Base-by-base conservation (phyloP, 2,113 vertebrate genomes). In the Anhinga anhinga region DNA sequence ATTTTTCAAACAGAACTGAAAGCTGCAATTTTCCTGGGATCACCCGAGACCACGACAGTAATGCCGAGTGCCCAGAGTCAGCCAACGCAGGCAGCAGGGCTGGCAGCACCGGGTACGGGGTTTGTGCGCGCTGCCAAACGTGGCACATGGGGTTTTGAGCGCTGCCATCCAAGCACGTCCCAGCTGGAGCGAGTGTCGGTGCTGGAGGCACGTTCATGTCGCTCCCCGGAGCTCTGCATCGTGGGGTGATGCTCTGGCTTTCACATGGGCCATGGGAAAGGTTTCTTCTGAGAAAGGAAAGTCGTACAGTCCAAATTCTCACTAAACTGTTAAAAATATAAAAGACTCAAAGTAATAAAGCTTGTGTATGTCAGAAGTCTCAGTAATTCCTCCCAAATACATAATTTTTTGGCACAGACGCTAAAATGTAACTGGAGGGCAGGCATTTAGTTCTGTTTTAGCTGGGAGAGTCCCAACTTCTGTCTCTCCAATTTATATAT, bases 401-500 rank as follows among this genome's bases (percentile, higher is more conserved):
- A 76, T 42, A 65, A 45, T 45, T 91, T 89, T 90, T 97, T 96
- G 94, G 96, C 94, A 91, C 5, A 3, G 56, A 95, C 45, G 50
- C 53, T 87, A 82, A 58, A 65, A 42, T 30, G 45, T 77, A 91
- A 94, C 91, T 34, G 42, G 69, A 95, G 95, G 91, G 83, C 83
- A 95, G 92, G 80, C 52, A 56, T 58, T 89, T 59, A 79, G 70
- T 20, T 95, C 91, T 90, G 66, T 89, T 97, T 93, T 61, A 95
- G 80, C 91, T 87, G 86, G 90, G 88, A 94, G 83, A 94, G 91
- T 65, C 94, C 93, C 94, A 95, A 13, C 66, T 95, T 65, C 9
- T 42, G 65, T 72, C 47, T 88, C 88, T 82, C 81, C 45, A 11
- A 21, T 76, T 84, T 61, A 84, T 76, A 84, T 71, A 86, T 62